These are phyloP conservation scores for Scaptomyza cyrtandrae DNA, from an alignment of 2,888 invertebrate species.

Conservation along the genomic window DNA sequence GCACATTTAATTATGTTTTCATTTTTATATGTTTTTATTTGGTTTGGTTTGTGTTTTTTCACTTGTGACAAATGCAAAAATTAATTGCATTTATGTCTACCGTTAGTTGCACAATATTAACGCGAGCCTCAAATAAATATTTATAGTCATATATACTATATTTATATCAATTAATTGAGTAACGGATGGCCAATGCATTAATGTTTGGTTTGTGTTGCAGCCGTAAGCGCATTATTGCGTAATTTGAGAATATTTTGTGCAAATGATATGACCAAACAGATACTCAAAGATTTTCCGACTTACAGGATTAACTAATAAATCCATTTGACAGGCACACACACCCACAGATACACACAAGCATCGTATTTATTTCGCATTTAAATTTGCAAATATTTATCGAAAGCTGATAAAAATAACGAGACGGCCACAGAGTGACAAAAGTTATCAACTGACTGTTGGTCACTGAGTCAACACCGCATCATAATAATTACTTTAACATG, in stretches of 20 bases:
- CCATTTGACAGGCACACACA: constrained; percentile 39
- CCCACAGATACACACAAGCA: not conserved
- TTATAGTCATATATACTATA: constrained; percentile 7
- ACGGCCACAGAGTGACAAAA: constrained; percentile 3
- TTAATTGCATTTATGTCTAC: constrained; percentile 66
- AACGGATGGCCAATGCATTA: constrained; percentile 43
- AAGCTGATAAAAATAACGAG: constrained; percentile 14
- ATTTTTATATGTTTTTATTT: constrained; percentile 30
- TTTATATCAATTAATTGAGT: constrained; percentile 69
- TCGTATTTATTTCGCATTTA: constrained; percentile 41
- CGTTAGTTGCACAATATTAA: constrained; percentile 14
- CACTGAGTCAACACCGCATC: constrained; percentile 2
- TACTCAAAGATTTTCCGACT: constrained; percentile 46
- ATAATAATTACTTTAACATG: not conserved
- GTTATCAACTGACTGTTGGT: constrained; percentile 20
- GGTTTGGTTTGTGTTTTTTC: constrained; percentile 38
- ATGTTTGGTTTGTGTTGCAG: constrained; percentile 52
- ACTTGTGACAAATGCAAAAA: constrained; percentile 56
- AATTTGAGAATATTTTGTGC: no score
- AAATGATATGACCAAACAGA: not conserved
- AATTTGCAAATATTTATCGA: constrained; percentile 58
- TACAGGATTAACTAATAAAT: constrained; percentile 59
- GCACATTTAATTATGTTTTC: constrained; percentile 33
- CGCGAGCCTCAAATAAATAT: not conserved
- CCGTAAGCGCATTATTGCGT: constrained; percentile 27